Conservation (phyloP, 2,113 vertebrate species). For the Rynchops niger region DNA sequence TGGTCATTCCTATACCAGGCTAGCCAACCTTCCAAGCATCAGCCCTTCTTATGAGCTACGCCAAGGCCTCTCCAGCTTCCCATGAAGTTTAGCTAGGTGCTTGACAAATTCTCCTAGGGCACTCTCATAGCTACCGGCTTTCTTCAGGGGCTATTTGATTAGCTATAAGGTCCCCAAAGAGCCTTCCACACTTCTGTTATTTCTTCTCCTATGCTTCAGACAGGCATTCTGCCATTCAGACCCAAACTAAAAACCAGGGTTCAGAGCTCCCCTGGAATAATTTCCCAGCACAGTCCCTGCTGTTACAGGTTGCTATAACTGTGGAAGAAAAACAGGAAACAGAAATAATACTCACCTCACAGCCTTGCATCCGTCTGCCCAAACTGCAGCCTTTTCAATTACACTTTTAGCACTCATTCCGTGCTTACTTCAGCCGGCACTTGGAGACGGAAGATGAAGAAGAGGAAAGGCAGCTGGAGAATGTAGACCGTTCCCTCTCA, state of each 20-base stretch:
- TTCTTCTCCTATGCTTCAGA: not conserved
- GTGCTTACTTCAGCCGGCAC: not conserved
- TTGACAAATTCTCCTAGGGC: not conserved
- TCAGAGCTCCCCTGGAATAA: not conserved
- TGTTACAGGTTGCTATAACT: not conserved
- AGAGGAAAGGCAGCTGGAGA: not conserved
- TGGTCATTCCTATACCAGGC: not conserved
- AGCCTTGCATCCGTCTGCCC: not conserved
- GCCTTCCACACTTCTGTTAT: not conserved
- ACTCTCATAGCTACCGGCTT: not conserved
- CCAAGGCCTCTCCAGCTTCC: not conserved
- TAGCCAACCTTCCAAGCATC: not conserved
- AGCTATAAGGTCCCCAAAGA: not conserved
- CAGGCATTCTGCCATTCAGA: not conserved
- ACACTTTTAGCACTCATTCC: not conserved
- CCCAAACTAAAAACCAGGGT: not conserved
- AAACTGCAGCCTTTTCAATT: not conserved
- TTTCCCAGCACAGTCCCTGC: not conserved
- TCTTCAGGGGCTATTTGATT: not conserved
- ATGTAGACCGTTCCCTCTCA: not conserved
- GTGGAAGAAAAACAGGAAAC: not conserved
- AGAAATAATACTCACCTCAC: not conserved
- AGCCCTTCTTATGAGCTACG: rapidly evolving
- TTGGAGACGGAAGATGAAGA: not conserved
- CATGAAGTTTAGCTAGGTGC: not conserved